Base-by-base conservation (phyloP, 2,888 invertebrate species). In the Smittia aterrima region DNA sequence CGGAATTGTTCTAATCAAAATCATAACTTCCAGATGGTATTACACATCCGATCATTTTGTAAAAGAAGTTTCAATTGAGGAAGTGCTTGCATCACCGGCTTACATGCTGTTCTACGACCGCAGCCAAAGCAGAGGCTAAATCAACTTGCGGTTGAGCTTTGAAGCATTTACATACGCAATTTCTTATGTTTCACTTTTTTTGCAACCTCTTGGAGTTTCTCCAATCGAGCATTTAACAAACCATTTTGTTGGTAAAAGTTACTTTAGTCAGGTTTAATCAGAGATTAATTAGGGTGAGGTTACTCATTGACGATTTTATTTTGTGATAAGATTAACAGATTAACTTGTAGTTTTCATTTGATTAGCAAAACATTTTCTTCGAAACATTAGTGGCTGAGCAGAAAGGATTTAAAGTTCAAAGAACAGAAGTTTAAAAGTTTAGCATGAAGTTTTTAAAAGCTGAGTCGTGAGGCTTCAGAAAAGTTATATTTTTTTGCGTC, bases 71-170 rank as follows among this genome's bases (percentile, higher is more conserved):
- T 86, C 90, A 0, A 86, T 94, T 66, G 87, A 89, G 67, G 92
- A 94, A 80, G 97, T 96, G 72, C 85, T 95, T 18, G 88, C 89
- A 77, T 90, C 92, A 78, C 89, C 92, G 74, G 96, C 96, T 16
- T 98, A 97, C 84, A 89, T 98, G 88, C 85, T 98, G 76, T 96
- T 96, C 85, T 98, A 98, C 83, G 96, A 97, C 79, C 80, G 83
- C 16, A 54, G 27, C 4, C 64, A 64, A 27, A 64, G 64, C 20
- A 22, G 64, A 64, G 16, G 3, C 25, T 64, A 64, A 64, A 16
- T 9, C 1, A 24, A 22, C 9, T 58, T 58, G 16, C 18, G 58
- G 11, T 7, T 58, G 24, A 24, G 16, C 24, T 22, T 58, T 27
- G 22, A 64, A 64, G 22, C 18, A 20, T 58, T 58, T 58, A 32